phyloP scores from a whole-genome alignment of 2,113 vertebrate species.

The Chamaea fasciata region DNA sequence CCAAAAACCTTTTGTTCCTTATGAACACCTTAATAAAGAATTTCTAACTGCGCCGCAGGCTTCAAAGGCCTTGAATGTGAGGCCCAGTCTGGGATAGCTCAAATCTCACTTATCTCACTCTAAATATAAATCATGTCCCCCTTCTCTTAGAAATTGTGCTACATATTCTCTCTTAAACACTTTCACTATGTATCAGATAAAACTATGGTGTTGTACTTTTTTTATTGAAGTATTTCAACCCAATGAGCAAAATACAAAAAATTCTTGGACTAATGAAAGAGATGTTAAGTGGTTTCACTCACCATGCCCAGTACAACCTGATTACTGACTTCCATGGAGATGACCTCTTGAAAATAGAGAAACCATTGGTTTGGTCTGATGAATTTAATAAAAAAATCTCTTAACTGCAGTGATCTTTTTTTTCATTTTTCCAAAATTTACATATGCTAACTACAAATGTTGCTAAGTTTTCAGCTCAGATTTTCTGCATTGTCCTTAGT shows the following conservation, averaged over 20 bases:
- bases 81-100: too few relatives aligned
- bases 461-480: not conserved
- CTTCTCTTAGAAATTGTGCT: too few relatives aligned
- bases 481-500: not conserved
- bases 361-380: not conserved
- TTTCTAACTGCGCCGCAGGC: too few relatives aligned
- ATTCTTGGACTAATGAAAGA: not conserved
- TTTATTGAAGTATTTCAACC: not conserved
- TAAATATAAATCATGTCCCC: too few relatives aligned
- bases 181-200: not conserved
- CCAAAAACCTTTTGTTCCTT: too few relatives aligned
- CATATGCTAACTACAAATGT: not conserved
- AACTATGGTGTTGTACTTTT: not conserved
- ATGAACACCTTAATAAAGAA: too few relatives aligned
- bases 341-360: not conserved
- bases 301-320: not conserved
- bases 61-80: too few relatives aligned
- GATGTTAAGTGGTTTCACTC: not conserved
- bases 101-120: too few relatives aligned
- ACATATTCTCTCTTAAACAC: not conserved
- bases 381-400: not conserved
- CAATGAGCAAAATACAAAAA: not conserved
- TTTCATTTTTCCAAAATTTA: not conserved
- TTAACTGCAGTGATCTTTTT: not conserved
- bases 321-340: not conserved